Base-by-base conservation (phyloP, 1,140 invertebrate genomes). In the Trichonephila clavipes region DNA sequence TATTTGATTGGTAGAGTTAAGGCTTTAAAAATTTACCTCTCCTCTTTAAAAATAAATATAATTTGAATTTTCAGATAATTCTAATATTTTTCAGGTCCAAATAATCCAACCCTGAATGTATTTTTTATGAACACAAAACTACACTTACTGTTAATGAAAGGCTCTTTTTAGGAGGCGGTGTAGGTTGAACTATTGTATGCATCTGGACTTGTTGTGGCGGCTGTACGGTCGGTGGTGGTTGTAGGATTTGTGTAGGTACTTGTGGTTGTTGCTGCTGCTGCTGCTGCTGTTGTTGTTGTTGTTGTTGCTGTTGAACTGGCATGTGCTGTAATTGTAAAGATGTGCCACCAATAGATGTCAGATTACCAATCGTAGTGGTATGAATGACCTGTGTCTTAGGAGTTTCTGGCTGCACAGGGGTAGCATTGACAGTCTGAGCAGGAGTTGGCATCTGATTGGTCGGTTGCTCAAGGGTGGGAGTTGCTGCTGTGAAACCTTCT, bases 71-170 rank as follows among this genome's bases (percentile, higher is more conserved):
- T 40, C 4, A 4, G 34, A 40, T 40, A 40, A 3, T 40, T 40
- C 34, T 40, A 40, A 40, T 40, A 40, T 40, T 40, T 40, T 40
- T 40, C 2, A 40, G 34, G 34, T 40, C 34, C 34, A 40, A 40
- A 40, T 40, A 40, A 40, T 40, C 2, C 7, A 51, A 51, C 0
- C 5, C 7, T 51, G 1, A 83, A 83, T 51, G 19, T 61, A 86
- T 18, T 34, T 21, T 7, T 21, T 21, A 28, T 4, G 81, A 34
- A 62, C 59, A 94, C 19, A 21, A 64, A n/a, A 64, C n/a, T 64
- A 21, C 21, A 34, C 59, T 24, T 51, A 89, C 90, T 7, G 90
- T 94, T 59, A 94, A 96, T 58, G 98, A 98, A 2, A 98, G 96
- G 40, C 97, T 97, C 95, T 96, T 96, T 94, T 96, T 96, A 90